A percentile compares a stretch with the other conserved stretches of the same genome.
These are phyloP conservation scores for Lamellibrachia luymesi DNA, from an alignment of 1,140 invertebrate species.

Conservation along the genomic window DNA sequence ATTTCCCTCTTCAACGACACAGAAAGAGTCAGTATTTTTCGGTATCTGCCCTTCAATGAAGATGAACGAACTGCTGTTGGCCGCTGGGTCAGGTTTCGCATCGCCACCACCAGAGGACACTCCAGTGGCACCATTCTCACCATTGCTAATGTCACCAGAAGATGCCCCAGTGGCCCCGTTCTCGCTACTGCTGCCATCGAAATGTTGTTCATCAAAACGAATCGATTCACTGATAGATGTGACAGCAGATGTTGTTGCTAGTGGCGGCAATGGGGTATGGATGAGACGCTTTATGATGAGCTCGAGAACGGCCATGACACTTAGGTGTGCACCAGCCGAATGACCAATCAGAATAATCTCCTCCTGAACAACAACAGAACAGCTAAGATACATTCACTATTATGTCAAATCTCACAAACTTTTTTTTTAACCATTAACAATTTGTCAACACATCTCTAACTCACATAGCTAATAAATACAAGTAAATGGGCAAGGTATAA, in stretches of 20 bases:
- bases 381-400: no score
- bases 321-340: constrained; percentile 52
- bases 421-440: no score
- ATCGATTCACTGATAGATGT: constrained; percentile 19
- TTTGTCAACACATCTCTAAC: no score
- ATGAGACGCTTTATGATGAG: constrained; percentile 31
- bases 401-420: no score
- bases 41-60: background rate
- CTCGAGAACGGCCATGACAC: constrained; percentile 48
- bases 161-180: background rate
- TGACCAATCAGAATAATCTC: constrained; percentile 51
- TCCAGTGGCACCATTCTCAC: background rate
- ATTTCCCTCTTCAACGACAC: constrained; percentile 6
- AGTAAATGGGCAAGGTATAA: no score
- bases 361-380: constrained; percentile 35
- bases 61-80: background rate
- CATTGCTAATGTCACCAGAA: background rate
- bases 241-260: background rate
- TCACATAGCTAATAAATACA: no score
- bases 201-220: constrained; percentile 16
- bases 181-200: background rate
- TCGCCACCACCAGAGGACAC: background rate
- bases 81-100: background rate
- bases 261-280: background rate
- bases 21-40: constrained; percentile 15